phyloP scores from a whole-genome alignment of 2,888 invertebrate species.

The Sarcophaga caerulescens region DNA sequence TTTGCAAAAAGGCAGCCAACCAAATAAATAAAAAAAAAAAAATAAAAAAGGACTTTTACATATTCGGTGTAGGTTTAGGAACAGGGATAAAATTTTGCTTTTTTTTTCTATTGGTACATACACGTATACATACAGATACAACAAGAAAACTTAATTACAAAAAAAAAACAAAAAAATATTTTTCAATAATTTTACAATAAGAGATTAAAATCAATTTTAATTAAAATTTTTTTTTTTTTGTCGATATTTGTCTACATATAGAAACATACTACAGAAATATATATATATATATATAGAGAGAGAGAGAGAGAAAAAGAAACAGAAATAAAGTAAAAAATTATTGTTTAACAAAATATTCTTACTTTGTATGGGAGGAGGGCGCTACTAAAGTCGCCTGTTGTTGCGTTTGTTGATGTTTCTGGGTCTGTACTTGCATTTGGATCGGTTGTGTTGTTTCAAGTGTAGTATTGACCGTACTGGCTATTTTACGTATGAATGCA shows the following conservation, averaged over 20 bases:
- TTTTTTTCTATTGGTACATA: neutral
- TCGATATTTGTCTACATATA: neutral
- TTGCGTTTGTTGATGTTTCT: conserved; percentile 8
- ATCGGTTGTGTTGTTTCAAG: conserved; percentile 29
- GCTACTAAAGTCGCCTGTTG: conserved; percentile 7
- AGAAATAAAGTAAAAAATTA: too few relatives aligned
- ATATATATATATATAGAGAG: too few relatives aligned
- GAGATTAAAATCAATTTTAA: too few relatives aligned
- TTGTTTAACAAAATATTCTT: conserved; percentile 59
- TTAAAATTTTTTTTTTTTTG: too few relatives aligned
- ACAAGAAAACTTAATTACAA: neutral
- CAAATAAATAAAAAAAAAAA: neutral
- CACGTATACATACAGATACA: neutral
- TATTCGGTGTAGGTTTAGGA: neutral
- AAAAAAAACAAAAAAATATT: neutral
- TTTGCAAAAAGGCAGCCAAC: conserved; percentile 4
- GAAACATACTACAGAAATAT: neutral
- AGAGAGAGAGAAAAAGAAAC: too few relatives aligned
- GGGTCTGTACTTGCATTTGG: conserved; percentile 39
- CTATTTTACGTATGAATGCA: conserved; percentile 80
- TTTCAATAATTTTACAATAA: too few relatives aligned
- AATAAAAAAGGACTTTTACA: neutral
- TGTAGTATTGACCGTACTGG: conserved; percentile 70
- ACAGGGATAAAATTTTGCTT: neutral
- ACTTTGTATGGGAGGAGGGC: conserved; percentile 69